Base-by-base conservation (phyloP, 2,113 vertebrate species). In the Mustela nigripes region DNA sequence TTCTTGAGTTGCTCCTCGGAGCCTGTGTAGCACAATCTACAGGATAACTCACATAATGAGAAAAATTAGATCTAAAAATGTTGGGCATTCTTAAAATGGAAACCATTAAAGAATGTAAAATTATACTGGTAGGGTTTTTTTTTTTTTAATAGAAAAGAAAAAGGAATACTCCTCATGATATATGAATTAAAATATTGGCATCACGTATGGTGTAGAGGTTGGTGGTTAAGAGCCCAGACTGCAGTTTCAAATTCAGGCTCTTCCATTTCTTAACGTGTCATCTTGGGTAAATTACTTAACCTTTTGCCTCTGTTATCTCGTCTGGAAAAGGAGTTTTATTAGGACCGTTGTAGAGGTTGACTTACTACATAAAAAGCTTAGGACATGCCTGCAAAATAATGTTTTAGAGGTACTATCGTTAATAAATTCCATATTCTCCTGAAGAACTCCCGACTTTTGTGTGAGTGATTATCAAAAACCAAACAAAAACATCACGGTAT, bases 251-350 rank as follows among this genome's bases (percentile, higher is more conserved):
- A 62, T 73, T 33, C 39, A 60, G 65, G 11, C 48, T 63, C 19
- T 86, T 22, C n/a, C 16, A 31, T 73, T 50, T 80, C 71, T 67
- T 18, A 60, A 16, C 21, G 0, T 79, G 12, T 50, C 50, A 78
- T 42, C 28, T 53, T 95, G 33, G 9, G 48, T 62, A 90, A 22
- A 88, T 82, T 58, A 31, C 19, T 83, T 92, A 82, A 82, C 28
- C 63, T 67, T 81, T 80, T 69, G 18, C 60, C 10, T 93, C 11
- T 3, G 19, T 91, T 97, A 92, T 83, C 78, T 95, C 53, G 92
- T 74, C 79, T 88, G 58, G 71, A 96, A 88, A 95, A 58, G 96
- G 42, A 21, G 1, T 82, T 97, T 76, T 94, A 90, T 79, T 60
- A 28, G 18, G 42, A 76, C 96, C 85, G 2, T 96, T 79, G 3